Evolutionary conservation across 2,888 invertebrate species (phyloP).

Genomic region (Dusona sp.): DNA sequence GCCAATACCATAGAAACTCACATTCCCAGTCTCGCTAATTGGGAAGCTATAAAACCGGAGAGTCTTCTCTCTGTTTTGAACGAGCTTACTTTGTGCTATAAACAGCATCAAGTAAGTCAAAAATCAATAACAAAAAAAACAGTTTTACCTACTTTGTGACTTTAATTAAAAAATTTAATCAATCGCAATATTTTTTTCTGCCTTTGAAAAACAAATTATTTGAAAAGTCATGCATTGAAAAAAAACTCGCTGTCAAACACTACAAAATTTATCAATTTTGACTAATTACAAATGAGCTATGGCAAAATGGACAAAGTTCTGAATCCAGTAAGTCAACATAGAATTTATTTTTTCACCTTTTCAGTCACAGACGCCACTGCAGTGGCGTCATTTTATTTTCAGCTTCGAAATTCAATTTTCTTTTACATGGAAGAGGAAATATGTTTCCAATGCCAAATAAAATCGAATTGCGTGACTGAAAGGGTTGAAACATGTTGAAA

Average conservation of each 20-base stretch:
- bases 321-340: not conserved
- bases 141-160: not conserved
- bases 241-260: not conserved
- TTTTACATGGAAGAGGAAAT: no score
- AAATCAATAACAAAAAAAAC: not conserved
- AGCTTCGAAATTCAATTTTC: no score
- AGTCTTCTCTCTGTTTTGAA: constrained; percentile 87
- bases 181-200: not conserved
- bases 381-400: no score
- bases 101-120: constrained; percentile 87
- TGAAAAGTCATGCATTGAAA: not conserved
- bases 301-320: no score
- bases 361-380: no score
- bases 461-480: no score
- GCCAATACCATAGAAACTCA: constrained; percentile 85
- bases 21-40: constrained; percentile 88
- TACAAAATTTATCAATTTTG: not conserved
- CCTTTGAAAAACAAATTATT: not conserved
- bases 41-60: constrained; percentile 88
- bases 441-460: no score
- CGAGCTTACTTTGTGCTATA: constrained; percentile 88
- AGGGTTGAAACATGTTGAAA: not conserved
- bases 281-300: not conserved
- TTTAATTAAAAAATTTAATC: not conserved
- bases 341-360: no score